Percentiles rank a stretch among this genome's conserved stretches.
Conservation (phyloP, 1,140 invertebrate species). For the Brachionus rubens region DNA sequence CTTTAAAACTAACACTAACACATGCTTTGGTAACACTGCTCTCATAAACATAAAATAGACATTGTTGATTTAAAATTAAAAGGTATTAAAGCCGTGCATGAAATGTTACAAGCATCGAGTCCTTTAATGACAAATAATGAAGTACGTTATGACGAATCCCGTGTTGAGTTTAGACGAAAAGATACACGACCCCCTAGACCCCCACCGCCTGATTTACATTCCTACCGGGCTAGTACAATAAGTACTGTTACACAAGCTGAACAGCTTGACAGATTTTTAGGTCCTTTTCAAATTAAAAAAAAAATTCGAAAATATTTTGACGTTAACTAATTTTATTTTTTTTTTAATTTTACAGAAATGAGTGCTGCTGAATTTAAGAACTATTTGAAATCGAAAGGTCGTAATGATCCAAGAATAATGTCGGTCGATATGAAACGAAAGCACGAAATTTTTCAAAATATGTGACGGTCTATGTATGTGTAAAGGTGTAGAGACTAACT, state of each 20-base stretch:
- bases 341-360: constrained; percentile 20
- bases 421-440: constrained; percentile 31
- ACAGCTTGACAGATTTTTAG: constrained; percentile 25
- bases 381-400: constrained; percentile 39
- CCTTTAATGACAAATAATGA: neutral
- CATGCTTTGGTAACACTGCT: too few relatives aligned
- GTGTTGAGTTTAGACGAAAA: neutral
- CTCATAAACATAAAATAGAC: too few relatives aligned
- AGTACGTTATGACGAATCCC: neutral
- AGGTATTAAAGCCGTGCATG: neutral
- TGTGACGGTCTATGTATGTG: neutral
- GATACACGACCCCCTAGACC: neutral
- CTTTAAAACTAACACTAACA: neutral
- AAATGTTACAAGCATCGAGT: neutral
- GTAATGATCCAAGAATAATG: constrained; percentile 38
- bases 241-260: constrained; percentile 13
- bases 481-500: neutral
- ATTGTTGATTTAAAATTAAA: too few relatives aligned
- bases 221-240: neutral
- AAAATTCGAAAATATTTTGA: neutral
- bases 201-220: neutral
- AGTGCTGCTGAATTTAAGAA: constrained; percentile 44
- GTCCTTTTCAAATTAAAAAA: neutral
- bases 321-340: neutral
- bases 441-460: constrained; percentile 42